Evolutionary conservation across 1,140 invertebrate genomes (phyloP), one percentile per base, ranked within the genome.

Genomic region (Lepidotrigona ventralis): DNA sequence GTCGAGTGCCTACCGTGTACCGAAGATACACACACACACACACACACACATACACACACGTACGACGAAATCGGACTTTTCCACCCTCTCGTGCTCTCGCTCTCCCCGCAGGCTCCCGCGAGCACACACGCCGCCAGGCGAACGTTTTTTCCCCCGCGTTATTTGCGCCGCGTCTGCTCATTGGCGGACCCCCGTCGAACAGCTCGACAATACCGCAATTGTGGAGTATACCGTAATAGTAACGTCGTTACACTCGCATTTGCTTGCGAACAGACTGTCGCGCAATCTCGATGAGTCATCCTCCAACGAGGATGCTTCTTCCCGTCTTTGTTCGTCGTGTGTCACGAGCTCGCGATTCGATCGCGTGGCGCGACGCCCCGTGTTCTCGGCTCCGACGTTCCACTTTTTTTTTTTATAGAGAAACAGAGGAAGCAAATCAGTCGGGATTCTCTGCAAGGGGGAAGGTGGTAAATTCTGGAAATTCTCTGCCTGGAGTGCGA

Each of bases 141-240:
- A 79, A 23, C 81, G 19, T 74, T 74, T 39, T 26, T 46, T 46
- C 39, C 39, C 53, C 79, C 72, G 66, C 58, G 58, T 85, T 85
- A 82, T 85, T 81, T 79, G 79, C 79, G 73, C 79, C 79, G 73
- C 79, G 68, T 73, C 69, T 81, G 66, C 83, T 83, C 82, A 71
- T 79, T 73, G 68, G 56, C 39, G 39, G 6, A 79, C 75, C 81
- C 81, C 63, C 53, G 33, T 19, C 54, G 17, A 71, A 72, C 53
- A 74, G 83, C 54, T 33, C 54, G 60, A 84, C 83, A 84, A 84
- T 84, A 81, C 79, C 80, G 79, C 80, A 83, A 85, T 83, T 85
- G 73, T 75, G 51, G 51, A 85, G 84, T 68, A 46, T 68, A 33
- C 66, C 69, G 39, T 60, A 46, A 46, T 46, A 64, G 74, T 85